Evolutionary conservation across 2,797 vertebrate species (phyloP).

Genomic region (Petrocephalus schoutedeni): DNA sequence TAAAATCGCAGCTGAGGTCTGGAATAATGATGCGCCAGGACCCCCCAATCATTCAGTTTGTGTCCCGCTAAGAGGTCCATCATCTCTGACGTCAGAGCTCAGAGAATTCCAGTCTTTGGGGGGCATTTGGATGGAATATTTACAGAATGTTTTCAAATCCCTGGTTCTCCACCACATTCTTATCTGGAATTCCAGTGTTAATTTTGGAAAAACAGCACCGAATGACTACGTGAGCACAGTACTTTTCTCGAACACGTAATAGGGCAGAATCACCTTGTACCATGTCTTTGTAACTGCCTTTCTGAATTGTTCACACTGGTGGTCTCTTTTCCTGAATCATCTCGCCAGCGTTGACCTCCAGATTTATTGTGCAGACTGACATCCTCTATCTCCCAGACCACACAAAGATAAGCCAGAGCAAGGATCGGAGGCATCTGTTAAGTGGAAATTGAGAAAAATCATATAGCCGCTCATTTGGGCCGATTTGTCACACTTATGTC

Average conservation of each 20-base stretch:
- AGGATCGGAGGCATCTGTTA: constrained; percentile 18
- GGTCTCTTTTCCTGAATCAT: not conserved
- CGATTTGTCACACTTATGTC: constrained; percentile 28
- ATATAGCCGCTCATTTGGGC: not conserved
- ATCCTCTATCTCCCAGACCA: not conserved
- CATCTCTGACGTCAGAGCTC: not conserved
- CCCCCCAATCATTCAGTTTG: not conserved
- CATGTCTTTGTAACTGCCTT: not conserved
- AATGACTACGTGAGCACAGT: not conserved
- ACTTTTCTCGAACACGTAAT: not conserved
- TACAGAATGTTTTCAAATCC: not conserved
- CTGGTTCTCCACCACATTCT: not conserved
- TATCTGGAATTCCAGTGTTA: not conserved
- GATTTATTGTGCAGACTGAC: not conserved
- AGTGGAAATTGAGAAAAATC: constrained; percentile 19
- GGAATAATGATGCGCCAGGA: not conserved
- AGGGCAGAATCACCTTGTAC: not conserved
- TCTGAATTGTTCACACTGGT: not conserved
- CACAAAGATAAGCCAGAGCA: constrained; percentile 3
- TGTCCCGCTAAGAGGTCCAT: not conserved
- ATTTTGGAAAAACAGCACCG: not conserved
- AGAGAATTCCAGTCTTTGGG: not conserved
- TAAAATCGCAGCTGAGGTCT: not conserved
- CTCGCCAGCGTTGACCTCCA: not conserved
- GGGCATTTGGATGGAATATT: not conserved